Percentiles rank a stretch among this genome's conserved stretches.
phyloP scores from a whole-genome alignment of 2,888 invertebrate genomes.

The Dasysyrphus tricinctus region DNA sequence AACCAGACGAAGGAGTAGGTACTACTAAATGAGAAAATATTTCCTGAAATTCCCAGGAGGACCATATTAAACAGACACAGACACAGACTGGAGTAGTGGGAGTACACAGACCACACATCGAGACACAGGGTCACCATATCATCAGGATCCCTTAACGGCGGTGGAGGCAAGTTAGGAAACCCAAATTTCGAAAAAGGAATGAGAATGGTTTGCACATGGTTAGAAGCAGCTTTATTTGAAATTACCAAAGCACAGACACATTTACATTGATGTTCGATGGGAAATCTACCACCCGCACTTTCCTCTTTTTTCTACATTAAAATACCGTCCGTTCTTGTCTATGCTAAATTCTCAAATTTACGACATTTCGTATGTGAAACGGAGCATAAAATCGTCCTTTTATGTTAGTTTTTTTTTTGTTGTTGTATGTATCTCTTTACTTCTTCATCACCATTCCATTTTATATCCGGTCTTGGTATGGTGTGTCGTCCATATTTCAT shows the following conservation, averaged over 20 bases:
- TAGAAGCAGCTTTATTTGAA: constrained; percentile 58
- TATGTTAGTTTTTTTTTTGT: constrained; percentile 35
- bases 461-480: constrained; percentile 21
- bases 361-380: constrained; percentile 71
- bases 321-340: constrained; percentile 41
- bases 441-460: not conserved
- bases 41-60: constrained; percentile 65
- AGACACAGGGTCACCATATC: constrained; percentile 53
- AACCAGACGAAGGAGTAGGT: constrained; percentile 44
- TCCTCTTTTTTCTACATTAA: constrained; percentile 7
- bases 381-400: constrained; percentile 73
- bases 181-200: constrained; percentile 20
- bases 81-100: constrained; percentile 1
- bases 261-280: constrained; percentile 48
- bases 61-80: constrained; percentile 28
- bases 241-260: constrained; percentile 48
- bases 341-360: constrained; percentile 73
- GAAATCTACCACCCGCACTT: constrained; percentile 43
- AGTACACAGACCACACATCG: constrained; percentile 23
- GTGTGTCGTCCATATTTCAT: constrained; percentile 58
- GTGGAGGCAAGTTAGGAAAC: not conserved
- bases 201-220: constrained; percentile 54
- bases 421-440: not conserved
- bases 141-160: not conserved
- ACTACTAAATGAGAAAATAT: constrained; percentile 73